These are phyloP conservation scores for Poecilia velifera DNA, from an alignment of 2,797 vertebrate species.

Conservation along the genomic window DNA sequence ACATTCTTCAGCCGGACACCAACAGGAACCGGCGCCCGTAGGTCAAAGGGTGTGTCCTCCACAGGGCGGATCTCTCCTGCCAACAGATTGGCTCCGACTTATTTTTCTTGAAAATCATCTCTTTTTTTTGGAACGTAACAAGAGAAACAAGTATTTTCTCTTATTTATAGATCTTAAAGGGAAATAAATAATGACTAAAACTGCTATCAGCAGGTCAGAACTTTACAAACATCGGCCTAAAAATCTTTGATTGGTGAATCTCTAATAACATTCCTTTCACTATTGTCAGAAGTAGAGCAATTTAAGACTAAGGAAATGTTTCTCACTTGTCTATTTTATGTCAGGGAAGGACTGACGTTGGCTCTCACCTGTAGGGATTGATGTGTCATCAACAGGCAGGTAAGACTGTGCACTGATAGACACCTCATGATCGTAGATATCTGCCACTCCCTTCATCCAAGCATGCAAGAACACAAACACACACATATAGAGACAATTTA, in stretches of 20 bases:
- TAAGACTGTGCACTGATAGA: slow-evolving; percentile 88
- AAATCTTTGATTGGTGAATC: neutral
- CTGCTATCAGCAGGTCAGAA: neutral
- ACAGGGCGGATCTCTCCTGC: slow-evolving; percentile 87
- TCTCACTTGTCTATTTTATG: neutral
- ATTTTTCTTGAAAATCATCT: too few relatives aligned
- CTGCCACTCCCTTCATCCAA: slow-evolving; percentile 78
- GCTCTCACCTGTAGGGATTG: slow-evolving; percentile 89
- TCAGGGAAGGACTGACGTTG: neutral
- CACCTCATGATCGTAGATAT: slow-evolving; percentile 91
- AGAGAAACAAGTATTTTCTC: neutral
- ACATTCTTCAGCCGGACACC: slow-evolving; percentile 84
- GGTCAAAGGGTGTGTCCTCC: slow-evolving; percentile 86
- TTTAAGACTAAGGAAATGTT: neutral
- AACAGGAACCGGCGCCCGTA: slow-evolving; percentile 84
- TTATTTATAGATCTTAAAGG: neutral
- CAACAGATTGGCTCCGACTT: neutral
- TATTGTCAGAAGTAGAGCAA: neutral
- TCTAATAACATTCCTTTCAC: neutral
- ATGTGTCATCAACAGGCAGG: slow-evolving; percentile 89
- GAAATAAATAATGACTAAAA: neutral
- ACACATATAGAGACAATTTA: neutral
- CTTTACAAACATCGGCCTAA: neutral
- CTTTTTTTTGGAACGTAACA: too few relatives aligned
- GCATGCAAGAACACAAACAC: slow-evolving; percentile 9